Conservation (phyloP, 2,888 invertebrate species). For the Palloptera scutellata region DNA sequence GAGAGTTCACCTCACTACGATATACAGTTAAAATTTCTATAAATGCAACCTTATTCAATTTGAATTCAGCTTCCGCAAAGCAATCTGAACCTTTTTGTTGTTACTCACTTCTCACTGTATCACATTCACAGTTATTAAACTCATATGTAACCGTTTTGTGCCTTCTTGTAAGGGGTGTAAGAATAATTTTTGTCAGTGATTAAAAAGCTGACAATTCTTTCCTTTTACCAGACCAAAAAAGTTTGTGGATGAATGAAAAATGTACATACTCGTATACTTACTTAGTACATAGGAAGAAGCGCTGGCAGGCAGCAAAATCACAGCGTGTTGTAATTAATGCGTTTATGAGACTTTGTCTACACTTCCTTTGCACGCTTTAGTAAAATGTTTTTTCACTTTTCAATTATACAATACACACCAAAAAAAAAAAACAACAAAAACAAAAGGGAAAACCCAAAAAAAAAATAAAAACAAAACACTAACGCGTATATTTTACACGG, state of each 20-base stretch:
- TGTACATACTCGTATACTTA: no score
- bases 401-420: no score
- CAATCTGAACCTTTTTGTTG: not conserved
- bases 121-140: conserved; percentile 5
- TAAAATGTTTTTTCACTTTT: no score
- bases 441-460: not conserved
- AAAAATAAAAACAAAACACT: not conserved
- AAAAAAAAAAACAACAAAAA: not conserved
- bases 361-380: no score
- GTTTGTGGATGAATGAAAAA: conserved; percentile 15
- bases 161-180: conserved; percentile 21
- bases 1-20: no score
- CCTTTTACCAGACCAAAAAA: not conserved
- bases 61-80: not conserved
- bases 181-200: conserved; percentile 45
- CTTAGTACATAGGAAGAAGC: no score
- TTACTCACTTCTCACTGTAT: not conserved
- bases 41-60: not conserved
- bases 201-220: conserved; percentile 40
- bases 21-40: not conserved
- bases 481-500: no score
- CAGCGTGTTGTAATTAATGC: conserved; percentile 49
- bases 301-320: conserved; percentile 17
- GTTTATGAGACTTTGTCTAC: conserved; percentile 42
- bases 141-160: not conserved